A percentile compares a stretch with the other conserved stretches of the same genome.
phyloP scores from a whole-genome alignment of 2,113 vertebrate species.

The Nannobrachium achirus region DNA sequence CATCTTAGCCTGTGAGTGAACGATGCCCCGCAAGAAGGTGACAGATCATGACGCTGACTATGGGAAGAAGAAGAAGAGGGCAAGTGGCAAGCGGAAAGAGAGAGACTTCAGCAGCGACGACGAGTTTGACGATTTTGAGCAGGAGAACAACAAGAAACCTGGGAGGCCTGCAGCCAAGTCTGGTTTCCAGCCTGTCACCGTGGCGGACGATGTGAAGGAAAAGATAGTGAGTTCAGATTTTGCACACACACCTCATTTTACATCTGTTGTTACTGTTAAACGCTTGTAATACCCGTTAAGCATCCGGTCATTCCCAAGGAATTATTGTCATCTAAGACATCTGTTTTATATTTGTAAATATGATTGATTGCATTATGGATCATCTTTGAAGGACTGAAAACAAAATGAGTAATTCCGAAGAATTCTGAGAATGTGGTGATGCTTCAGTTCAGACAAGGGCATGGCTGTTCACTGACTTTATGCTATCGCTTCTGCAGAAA shows the following conservation, averaged over 20 bases:
- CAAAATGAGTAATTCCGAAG: no score
- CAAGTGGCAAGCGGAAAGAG: slow-evolving; percentile 78
- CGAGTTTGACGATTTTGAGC: slow-evolving; percentile 82
- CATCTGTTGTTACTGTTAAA: background rate
- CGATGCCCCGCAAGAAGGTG: slow-evolving; percentile 85
- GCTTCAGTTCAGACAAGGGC: no score
- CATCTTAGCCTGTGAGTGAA: slow-evolving; percentile 37
- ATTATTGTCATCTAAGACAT: no score
- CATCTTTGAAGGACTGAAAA: no score
- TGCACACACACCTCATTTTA: no score
- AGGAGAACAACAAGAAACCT: slow-evolving; percentile 83
- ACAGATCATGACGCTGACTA: slow-evolving; percentile 80
- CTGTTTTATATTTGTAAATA: no score
- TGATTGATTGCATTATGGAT: no score
- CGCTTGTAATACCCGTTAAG: background rate
- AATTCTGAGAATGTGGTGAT: no score
- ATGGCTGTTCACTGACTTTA: background rate
- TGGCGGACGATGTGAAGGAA: slow-evolving; percentile 88
- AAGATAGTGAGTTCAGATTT: slow-evolving; percentile 82
- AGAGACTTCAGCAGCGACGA: slow-evolving; percentile 84
- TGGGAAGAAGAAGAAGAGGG: slow-evolving; percentile 79
- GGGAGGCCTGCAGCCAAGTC: slow-evolving; percentile 76
- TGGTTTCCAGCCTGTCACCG: slow-evolving; percentile 81
- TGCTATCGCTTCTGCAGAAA: slow-evolving; percentile 78
- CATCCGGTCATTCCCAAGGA: background rate